phyloP scores from a whole-genome alignment of 2,888 invertebrate species.

The Cheilosia vulpina region DNA sequence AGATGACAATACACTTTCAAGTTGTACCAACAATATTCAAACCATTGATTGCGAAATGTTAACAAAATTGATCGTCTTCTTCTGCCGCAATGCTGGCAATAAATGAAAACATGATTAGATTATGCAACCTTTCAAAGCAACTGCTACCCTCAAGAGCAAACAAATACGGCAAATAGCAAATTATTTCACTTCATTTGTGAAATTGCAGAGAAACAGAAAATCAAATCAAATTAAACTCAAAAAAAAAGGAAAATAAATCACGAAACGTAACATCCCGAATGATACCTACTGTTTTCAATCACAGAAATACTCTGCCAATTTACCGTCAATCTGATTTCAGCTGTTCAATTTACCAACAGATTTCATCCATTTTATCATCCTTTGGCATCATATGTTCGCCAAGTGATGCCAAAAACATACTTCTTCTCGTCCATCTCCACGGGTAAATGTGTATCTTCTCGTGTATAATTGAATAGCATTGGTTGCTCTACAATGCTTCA shows the following conservation, averaged over 20 bases:
- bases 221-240: slow-evolving; percentile 29
- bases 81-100: too few species aligned
- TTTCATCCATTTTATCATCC: slow-evolving; percentile 23
- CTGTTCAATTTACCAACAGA: slow-evolving; percentile 28
- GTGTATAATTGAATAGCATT: slow-evolving; percentile 33
- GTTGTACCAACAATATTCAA: too few species aligned
- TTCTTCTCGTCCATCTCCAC: background rate
- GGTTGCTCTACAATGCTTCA: slow-evolving; percentile 23
- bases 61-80: too few species aligned
- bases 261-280: slow-evolving; percentile 9
- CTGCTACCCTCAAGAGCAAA: background rate
- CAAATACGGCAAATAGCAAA: background rate
- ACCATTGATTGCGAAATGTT: too few species aligned
- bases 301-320: slow-evolving; percentile 27
- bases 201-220: slow-evolving; percentile 10
- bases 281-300: background rate
- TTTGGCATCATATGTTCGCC: slow-evolving; percentile 20
- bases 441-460: slow-evolving; percentile 2
- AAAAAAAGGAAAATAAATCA: background rate
- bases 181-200: slow-evolving; percentile 15
- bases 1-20: too few species aligned
- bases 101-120: too few species aligned
- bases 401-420: slow-evolving; percentile 19
- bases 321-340: slow-evolving; percentile 41
- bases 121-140: background rate